Base-by-base conservation (phyloP, 2,113 vertebrate genomes). In the Thinocorus orbignyianus region DNA sequence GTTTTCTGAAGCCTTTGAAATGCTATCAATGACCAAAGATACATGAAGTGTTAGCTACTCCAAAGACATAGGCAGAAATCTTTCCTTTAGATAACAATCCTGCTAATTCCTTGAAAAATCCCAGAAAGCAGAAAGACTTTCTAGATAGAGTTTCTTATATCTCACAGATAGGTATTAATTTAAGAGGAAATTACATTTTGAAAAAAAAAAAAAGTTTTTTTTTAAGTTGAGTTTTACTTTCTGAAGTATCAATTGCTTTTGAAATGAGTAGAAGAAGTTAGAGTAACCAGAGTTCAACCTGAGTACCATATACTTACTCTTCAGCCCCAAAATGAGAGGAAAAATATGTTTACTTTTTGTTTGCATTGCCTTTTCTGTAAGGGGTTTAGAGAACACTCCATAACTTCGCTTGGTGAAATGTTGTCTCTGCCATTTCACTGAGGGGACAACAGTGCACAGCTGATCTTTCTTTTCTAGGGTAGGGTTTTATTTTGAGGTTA, bases 401-500 rank as follows among this genome's bases (percentile, higher is more conserved):
- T 22, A 58, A 46, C 19, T 74, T 54, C n/a, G 48, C 18, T 49
- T 72, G n/a, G 22, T 64, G 46, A 88, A 83, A 74, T 12, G 35
- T 70, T 79, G 35, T 72, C 84, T 82, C 68, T 77, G 51, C 48
- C 42, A 28, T 78, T 95, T 94, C 83, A 76, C 68, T 28, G 60
- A 49, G 17, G 57, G 89, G 48, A 65, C 26, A 42, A 55, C 42
- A 81, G 28, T 13, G 57, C 62, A 49, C 13, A 49, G 58, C 31
- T 71, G 65, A 88, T 74, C 35, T 55, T 90, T 88, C 60, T 80
- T 64, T 83, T 74, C 73, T 25, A 74, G 81, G 46, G 70, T 86
- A 80, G 28, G 68, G 57, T 20, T 81, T 92, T 18, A 30, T 85
- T 76, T 35, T 86, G 83, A 94, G 93, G 52, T 88, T 96, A 80